A percentile compares a stretch with the other conserved stretches of the same genome.
Evolutionary conservation across 2,888 invertebrate genomes (phyloP).

Genomic region (Dichetophora obliterata): DNA sequence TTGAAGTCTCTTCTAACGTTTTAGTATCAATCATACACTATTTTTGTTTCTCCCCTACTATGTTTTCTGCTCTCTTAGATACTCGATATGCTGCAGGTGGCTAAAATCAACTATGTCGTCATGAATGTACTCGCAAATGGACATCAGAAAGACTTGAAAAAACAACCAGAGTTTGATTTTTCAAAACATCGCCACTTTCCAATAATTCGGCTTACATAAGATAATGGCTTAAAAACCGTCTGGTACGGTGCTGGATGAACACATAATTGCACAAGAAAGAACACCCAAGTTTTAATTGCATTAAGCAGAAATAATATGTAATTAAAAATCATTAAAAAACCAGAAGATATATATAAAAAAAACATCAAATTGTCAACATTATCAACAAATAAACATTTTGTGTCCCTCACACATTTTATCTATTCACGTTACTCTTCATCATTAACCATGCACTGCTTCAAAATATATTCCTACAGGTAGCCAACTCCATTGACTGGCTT

Average conservation of each 20-base stretch:
- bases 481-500: no score
- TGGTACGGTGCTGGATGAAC: slow-evolving; percentile 8
- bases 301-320: background rate
- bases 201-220: slow-evolving; percentile 78
- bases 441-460: no score
- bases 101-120: slow-evolving; percentile 96
- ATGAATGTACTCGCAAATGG: slow-evolving; percentile 92
- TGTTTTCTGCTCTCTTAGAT: slow-evolving; percentile 73
- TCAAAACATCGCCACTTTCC: slow-evolving; percentile 91
- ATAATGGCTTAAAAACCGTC: slow-evolving; percentile 10
- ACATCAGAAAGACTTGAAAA: slow-evolving; percentile 87
- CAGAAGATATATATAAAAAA: background rate
- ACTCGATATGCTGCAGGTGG: slow-evolving; percentile 85
- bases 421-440: no score
- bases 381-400: slow-evolving; percentile 50
- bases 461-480: no score
- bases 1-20: no score
- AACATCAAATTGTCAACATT: slow-evolving; percentile 2
- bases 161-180: slow-evolving; percentile 93
- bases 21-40: background rate
- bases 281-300: background rate
- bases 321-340: background rate
- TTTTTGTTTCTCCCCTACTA: slow-evolving; percentile 40
- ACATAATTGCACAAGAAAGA: background rate
- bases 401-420: background rate